These are phyloP conservation scores for Mus musculus DNA, from an alignment of 2,113 vertebrate genomes.

Conservation along the genomic window DNA sequence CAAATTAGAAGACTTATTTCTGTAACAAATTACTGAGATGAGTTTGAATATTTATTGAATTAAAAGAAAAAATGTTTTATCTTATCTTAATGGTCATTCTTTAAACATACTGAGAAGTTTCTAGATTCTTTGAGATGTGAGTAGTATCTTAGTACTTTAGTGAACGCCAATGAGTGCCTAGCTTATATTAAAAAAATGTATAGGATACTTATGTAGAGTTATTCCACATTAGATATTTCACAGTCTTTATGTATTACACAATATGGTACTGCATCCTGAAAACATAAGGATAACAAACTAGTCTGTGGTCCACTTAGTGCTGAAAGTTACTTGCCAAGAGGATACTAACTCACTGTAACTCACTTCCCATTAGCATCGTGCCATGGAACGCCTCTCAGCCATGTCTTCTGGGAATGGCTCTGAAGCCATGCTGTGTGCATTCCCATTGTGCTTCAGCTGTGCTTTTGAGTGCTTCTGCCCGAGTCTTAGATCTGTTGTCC, in stretches of 20 bases:
- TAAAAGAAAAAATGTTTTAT: slow-evolving; percentile 28
- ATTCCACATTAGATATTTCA: not conserved
- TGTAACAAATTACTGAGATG: slow-evolving; percentile 35
- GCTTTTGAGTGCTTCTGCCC: slow-evolving; percentile 17
- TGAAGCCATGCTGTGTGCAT: slow-evolving; percentile 3
- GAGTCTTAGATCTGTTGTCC: not conserved
- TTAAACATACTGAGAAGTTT: slow-evolving; percentile 1
- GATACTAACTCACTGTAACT: not conserved
- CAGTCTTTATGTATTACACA: not conserved
- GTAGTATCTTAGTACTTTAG: slow-evolving; percentile 19
- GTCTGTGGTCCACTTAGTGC: not conserved
- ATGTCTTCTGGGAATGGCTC: not conserved
- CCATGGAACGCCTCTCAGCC: not conserved
- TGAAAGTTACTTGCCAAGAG: not conserved
- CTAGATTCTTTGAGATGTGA: slow-evolving; percentile 11
- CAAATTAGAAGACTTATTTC: slow-evolving; percentile 49
- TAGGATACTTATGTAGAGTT: not conserved
- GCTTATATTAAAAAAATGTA: not conserved
- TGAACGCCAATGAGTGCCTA: slow-evolving; percentile 1
- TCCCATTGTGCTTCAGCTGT: slow-evolving; percentile 3
- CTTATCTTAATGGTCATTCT: slow-evolving; percentile 7
- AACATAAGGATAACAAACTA: not conserved
- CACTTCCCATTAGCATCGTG: not conserved
- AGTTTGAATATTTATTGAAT: not conserved
- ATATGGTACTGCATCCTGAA: not conserved